Evolutionary conservation across 2,113 vertebrate genomes (phyloP).

Genomic region (Indicator indicator): DNA sequence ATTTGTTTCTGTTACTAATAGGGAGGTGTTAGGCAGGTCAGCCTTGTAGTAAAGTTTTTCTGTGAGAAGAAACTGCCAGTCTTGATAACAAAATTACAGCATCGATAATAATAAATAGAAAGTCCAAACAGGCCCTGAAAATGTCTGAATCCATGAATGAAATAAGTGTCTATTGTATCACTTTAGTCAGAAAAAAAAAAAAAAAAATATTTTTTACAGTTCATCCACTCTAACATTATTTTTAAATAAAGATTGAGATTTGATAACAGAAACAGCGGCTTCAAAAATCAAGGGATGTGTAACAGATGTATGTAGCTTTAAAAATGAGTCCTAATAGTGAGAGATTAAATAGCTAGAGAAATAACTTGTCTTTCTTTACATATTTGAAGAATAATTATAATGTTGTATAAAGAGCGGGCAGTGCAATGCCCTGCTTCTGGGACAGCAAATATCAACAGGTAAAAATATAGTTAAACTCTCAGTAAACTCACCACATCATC

Average conservation of each 20-base stretch:
- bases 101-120: neutral
- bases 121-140: neutral
- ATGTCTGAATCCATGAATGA: neutral
- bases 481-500: neutral
- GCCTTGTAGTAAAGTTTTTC: constrained; percentile 6
- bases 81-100: constrained; percentile 17
- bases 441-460: neutral
- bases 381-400: neutral
- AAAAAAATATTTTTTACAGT: neutral
- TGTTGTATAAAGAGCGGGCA: neutral
- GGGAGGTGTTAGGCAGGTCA: neutral
- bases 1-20: constrained; percentile 66
- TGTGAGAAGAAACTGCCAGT: neutral
- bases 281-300: neutral
- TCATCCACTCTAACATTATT: neutral
- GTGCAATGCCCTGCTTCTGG: neutral
- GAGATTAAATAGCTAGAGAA: neutral
- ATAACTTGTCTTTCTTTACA: neutral
- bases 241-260: neutral
- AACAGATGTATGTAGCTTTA: neutral
- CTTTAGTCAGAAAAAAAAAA: neutral
- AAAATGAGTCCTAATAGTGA: neutral
- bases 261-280: neutral
- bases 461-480: neutral
- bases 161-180: neutral